Conservation (phyloP, 2,888 invertebrate genomes). For the Pyrocoelia pectoralis region DNA sequence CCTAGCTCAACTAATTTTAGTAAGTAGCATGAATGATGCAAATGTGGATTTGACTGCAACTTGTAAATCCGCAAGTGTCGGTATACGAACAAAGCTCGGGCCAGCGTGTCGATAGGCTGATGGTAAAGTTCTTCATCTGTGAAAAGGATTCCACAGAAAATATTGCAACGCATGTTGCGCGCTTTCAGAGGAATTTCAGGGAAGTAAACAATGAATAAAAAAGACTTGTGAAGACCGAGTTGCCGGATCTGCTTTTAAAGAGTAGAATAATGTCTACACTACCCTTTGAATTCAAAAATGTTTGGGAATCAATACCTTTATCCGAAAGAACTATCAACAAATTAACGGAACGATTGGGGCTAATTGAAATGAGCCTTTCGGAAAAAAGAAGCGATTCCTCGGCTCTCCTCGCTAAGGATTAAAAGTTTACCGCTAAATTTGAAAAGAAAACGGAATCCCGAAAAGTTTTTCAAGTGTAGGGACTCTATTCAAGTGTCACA, state of each 20-base stretch:
- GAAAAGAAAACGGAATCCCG: not conserved
- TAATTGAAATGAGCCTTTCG: slow-evolving; percentile 9
- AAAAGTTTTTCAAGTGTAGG: slow-evolving; percentile 1
- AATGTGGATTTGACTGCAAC: slow-evolving; percentile 7
- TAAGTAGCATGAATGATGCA: not conserved
- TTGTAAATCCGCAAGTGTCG: slow-evolving; percentile 1
- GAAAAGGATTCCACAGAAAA: not conserved
- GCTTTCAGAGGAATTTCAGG: not conserved
- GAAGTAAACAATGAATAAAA: not conserved
- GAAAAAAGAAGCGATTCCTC: not conserved
- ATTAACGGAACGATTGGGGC: not conserved
- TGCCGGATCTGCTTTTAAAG: not conserved
- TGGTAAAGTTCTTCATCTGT: not conserved
- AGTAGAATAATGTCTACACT: slow-evolving; percentile 7
- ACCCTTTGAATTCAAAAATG: slow-evolving; percentile 8
- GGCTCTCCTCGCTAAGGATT: not conserved
- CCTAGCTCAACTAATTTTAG: not conserved
- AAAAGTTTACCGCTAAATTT: slow-evolving; percentile 3
- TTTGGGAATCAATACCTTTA: slow-evolving; percentile 13
- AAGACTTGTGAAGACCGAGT: not conserved
- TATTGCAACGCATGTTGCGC: not conserved
- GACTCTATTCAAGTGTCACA: not conserved
- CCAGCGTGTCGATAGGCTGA: not conserved
- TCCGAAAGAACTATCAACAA: slow-evolving; percentile 15
- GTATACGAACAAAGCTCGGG: not conserved